Percentiles rank a stretch among this genome's conserved stretches.
Evolutionary conservation across 1,140 invertebrate genomes (phyloP).

Genomic region (Lutraria rhynchaena): DNA sequence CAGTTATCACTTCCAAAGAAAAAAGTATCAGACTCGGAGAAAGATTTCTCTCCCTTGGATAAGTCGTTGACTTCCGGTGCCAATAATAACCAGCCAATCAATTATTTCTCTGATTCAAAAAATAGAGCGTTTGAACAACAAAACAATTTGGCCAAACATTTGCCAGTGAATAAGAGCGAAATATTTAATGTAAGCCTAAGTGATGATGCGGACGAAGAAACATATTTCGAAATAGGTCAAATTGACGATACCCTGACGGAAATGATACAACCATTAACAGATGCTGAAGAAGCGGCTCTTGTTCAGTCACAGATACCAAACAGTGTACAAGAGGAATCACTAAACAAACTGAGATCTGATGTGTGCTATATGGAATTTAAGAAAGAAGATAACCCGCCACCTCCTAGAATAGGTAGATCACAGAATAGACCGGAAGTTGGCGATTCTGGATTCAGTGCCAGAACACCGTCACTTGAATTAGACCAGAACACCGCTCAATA

Average conservation of each 20-base stretch:
- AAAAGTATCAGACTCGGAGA: slow-evolving; percentile 32
- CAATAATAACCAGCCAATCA: too few species aligned
- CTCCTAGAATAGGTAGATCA: neutral
- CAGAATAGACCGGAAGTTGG: too few species aligned
- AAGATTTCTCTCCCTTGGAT: neutral
- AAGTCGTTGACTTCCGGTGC: too few species aligned
- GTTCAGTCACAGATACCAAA: neutral
- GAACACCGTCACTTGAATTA: too few species aligned
- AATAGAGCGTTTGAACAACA: neutral
- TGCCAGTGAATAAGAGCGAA: neutral
- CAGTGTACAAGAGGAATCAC: neutral
- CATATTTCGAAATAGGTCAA: slow-evolving; percentile 2
- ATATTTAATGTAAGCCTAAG: neutral
- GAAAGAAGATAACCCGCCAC: neutral
- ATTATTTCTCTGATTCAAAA: too few species aligned
- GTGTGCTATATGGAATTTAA: neutral
- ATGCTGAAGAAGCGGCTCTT: slow-evolving; percentile 9
- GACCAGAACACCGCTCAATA: too few species aligned
- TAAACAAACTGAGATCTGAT: too few species aligned
- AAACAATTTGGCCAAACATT: neutral
- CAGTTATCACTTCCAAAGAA: slow-evolving; percentile 70
- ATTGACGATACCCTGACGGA: neutral
- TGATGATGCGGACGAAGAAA: neutral
- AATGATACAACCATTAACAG: slow-evolving; percentile 5
- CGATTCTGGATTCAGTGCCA: neutral